A percentile compares a stretch with the other conserved stretches of the same genome.
These are phyloP conservation scores for Bombus superbus DNA, from an alignment of 1,140 invertebrate genomes.

Conservation along the genomic window DNA sequence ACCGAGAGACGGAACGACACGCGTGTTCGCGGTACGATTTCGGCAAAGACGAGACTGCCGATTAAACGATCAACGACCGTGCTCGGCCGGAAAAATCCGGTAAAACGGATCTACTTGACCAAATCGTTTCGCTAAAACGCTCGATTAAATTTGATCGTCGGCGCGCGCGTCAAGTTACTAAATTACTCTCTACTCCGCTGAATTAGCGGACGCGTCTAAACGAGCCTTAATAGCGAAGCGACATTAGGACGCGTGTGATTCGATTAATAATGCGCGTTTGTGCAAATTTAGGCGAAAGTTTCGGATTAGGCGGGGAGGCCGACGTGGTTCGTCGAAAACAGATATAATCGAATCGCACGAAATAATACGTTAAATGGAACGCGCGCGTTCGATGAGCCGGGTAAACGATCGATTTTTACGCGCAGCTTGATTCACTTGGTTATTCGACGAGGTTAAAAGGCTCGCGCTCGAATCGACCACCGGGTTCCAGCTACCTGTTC, in stretches of 20 bases:
- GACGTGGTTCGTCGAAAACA: slow-evolving; percentile 35
- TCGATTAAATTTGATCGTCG: too few species aligned
- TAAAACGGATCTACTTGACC: too few species aligned
- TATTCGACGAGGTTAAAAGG: slow-evolving; percentile 24
- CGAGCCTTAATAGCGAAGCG: slow-evolving; percentile 7
- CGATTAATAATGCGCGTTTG: slow-evolving; percentile 35
- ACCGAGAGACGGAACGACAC: too few species aligned
- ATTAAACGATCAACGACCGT: too few species aligned
- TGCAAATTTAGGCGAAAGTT: slow-evolving; percentile 38
- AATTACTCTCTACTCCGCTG: too few species aligned
- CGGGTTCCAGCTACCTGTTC: not conserved
- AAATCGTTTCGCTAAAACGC: too few species aligned
- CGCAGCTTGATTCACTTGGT: not conserved
- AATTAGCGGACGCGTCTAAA: too few species aligned
- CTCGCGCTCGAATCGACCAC: slow-evolving; percentile 6
- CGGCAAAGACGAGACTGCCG: too few species aligned
- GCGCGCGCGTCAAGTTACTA: too few species aligned
- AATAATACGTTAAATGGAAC: slow-evolving; percentile 45
- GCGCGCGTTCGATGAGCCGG: not conserved
- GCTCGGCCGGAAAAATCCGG: too few species aligned
- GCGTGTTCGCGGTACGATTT: too few species aligned
- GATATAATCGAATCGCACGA: slow-evolving; percentile 32
- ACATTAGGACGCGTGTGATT: slow-evolving; percentile 34
- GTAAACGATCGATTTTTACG: slow-evolving; percentile 25
- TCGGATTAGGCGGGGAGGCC: not conserved